Conservation (phyloP, 1,140 invertebrate species). For the Notospermus geniculatus region DNA sequence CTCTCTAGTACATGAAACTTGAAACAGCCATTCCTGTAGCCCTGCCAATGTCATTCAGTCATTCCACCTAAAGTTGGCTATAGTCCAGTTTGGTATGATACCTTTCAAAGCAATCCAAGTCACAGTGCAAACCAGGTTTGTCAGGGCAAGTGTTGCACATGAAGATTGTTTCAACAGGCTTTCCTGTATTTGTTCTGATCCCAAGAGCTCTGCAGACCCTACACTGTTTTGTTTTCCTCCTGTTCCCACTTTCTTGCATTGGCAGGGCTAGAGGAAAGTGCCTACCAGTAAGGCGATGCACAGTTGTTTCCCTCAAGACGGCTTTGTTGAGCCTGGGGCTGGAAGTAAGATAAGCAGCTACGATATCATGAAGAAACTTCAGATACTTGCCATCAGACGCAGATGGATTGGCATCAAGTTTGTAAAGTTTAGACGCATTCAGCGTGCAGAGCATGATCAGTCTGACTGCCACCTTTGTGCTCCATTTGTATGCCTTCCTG, state of each 20-base stretch:
- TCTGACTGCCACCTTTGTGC: slow-evolving; percentile 1
- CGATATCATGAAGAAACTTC: slow-evolving; percentile 1
- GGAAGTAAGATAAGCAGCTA: not conserved
- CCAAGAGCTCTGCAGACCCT: not conserved
- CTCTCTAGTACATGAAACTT: too few species aligned
- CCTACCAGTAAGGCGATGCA: slow-evolving; percentile 4
- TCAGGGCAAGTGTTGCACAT: slow-evolving; percentile 1
- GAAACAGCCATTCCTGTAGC: too few species aligned
- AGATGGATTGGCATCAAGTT: not conserved
- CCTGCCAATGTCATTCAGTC: too few species aligned
- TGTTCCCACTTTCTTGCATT: not conserved
- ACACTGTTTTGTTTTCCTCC: not conserved
- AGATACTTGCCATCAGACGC: not conserved
- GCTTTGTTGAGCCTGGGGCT: not conserved
- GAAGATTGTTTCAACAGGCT: not conserved
- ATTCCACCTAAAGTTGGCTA: too few species aligned
- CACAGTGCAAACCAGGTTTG: not conserved
- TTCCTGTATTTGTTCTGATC: not conserved
- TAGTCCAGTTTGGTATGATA: slow-evolving; percentile 1
- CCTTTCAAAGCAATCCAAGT: not conserved
- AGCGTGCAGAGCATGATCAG: not conserved
- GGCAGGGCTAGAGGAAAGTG: not conserved
- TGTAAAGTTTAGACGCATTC: not conserved
- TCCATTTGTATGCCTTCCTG: not conserved
- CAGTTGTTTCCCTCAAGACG: not conserved